Base-by-base conservation (phyloP, 2,888 invertebrate species). In the Cerceris rybyensis region DNA sequence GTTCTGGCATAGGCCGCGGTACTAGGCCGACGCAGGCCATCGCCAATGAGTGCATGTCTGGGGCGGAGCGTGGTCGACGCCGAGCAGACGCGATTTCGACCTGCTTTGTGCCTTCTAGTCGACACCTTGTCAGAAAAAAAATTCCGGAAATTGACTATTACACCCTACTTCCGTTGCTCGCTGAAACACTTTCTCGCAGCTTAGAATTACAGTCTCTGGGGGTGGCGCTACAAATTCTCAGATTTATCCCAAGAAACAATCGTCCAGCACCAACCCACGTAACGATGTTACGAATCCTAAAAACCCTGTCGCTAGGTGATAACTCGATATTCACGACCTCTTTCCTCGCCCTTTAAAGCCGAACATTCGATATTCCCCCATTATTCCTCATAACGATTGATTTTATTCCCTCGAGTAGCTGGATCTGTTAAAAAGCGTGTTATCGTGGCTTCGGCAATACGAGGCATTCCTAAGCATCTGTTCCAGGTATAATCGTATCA, bases 21-120 rank as follows among this genome's bases (percentile, higher is more conserved):
- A 88, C 87, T 90, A 91, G 90, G 90, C 90, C 90, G 89, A 90
- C 90, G 89, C 90, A 86, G 88, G 86, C 86, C 89, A 89, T 91
- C 91, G 88, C 91, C 91, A 91, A 91, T 91, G 90, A 90, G 86
- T 91, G 91, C 90, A 90, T 90, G 88, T 90, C 87, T 88, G 88
- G 90, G 91, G 91, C 91, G 91, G 91, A 87, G 91, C 91, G 82
- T 88, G 84, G 84, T 82, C 84, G 88, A 82, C 82, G 78, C 83
- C 73, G 82, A 82, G 83, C 83, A 86, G 82, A 79, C 87, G 87
- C 83, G 86, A 86, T 89, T 88, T 85, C 87, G 82, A 86, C 85
- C 83, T 85, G 84, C 79, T 83, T 83, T 78, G 55, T 78, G 60
- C 64, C 68, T 55, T 75, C 66, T 69, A 11, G 59, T 57, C 41